Percentiles rank a stretch among this genome's conserved stretches.
phyloP scores from a whole-genome alignment of 2,888 invertebrate genomes.

The Caenorhabditis angaria region DNA sequence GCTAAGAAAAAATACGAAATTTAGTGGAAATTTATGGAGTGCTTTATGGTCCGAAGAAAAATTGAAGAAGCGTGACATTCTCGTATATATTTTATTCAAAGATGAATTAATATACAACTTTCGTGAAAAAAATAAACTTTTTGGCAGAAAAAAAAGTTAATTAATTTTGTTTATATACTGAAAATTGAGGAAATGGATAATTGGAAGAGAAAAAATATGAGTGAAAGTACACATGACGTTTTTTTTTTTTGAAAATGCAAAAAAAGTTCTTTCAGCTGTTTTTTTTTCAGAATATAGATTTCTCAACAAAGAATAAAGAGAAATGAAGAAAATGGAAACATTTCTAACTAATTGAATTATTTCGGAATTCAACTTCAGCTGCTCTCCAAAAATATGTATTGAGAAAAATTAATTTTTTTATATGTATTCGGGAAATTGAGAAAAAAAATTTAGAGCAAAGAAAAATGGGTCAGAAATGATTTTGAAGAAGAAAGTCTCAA shows the following conservation, averaged over 20 bases:
- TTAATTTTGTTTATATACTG: not conserved
- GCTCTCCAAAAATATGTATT: too few relatives aligned
- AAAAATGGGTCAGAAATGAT: too few relatives aligned
- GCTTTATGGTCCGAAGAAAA: not conserved
- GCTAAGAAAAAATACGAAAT: not conserved
- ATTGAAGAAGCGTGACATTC: constrained; percentile 1
- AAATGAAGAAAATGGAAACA: constrained; percentile 21
- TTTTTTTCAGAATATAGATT: too few relatives aligned
- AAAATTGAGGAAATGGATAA: not conserved
- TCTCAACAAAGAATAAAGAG: constrained; percentile 2
- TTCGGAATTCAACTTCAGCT: not conserved
- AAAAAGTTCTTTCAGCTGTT: too few relatives aligned
- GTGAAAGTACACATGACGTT: too few relatives aligned
- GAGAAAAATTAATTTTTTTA: too few relatives aligned
- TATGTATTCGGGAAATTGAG: too few relatives aligned
- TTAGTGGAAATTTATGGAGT: not conserved
- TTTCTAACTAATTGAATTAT: not conserved
- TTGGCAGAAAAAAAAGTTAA: not conserved
- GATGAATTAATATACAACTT: not conserved
- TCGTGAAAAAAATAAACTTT: not conserved
- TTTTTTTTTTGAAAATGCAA: too few relatives aligned
- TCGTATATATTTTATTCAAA: not conserved
- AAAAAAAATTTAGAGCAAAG: too few relatives aligned
- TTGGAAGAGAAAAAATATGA: not conserved
- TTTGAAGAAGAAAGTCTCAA: too few relatives aligned